These are phyloP conservation scores for Dipodomys ordii DNA, from an alignment of 2,113 vertebrate species.

Conservation along the genomic window DNA sequence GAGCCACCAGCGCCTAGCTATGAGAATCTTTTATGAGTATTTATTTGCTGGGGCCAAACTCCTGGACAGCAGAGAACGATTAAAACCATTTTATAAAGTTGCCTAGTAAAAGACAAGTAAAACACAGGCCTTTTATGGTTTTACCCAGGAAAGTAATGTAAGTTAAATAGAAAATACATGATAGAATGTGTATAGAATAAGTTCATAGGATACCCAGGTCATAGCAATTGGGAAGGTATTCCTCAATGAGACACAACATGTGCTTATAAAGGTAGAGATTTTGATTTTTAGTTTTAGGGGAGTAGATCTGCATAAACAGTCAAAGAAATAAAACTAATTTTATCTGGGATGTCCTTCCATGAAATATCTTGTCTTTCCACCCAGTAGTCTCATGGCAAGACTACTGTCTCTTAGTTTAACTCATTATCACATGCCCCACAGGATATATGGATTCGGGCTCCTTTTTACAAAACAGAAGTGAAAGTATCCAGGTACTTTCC, in stretches of 20 bases:
- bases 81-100: conserved; percentile 41
- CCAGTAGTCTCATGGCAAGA: background rate
- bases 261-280: background rate
- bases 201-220: background rate
- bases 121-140: conserved; percentile 7
- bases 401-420: background rate
- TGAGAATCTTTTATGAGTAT: background rate
- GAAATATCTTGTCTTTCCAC: background rate
- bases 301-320: background rate
- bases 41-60: background rate
- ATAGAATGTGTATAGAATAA: conserved; percentile 35
- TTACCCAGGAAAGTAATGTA: background rate
- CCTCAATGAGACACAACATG: background rate
- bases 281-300: background rate
- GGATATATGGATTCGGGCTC: background rate
- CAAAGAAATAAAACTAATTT: conserved; percentile 47
- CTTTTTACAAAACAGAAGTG: conserved; percentile 19
- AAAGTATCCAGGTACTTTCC: background rate
- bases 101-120: background rate
- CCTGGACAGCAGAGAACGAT: background rate
- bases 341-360: background rate
- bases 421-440: background rate
- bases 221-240: background rate
- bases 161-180: conserved; percentile 37
- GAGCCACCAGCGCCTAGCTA: too few species aligned